These are phyloP conservation scores for Vombatus ursinus DNA, from an alignment of 2,113 vertebrate species.

Conservation along the genomic window DNA sequence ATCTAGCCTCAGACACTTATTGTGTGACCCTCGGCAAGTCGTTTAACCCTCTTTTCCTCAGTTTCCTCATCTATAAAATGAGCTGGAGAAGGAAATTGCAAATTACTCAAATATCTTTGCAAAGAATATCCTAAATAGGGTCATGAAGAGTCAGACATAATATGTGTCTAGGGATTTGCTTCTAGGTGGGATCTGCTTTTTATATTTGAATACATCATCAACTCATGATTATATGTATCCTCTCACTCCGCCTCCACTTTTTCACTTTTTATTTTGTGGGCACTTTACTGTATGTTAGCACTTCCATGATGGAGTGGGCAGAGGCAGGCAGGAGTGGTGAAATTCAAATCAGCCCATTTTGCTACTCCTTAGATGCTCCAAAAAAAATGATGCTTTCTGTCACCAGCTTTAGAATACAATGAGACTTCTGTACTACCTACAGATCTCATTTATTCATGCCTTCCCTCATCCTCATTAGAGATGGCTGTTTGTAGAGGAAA, in stretches of 20 bases:
- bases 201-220: background rate
- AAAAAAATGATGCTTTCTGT: background rate
- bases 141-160: background rate
- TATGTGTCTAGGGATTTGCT: background rate
- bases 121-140: background rate
- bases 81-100: background rate
- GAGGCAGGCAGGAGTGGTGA: background rate
- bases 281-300: background rate
- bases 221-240: background rate
- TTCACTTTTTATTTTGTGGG: background rate
- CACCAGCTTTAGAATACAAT: slow-evolving; percentile 1
- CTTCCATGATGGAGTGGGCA: background rate
- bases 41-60: background rate
- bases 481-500: background rate
- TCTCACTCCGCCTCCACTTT: background rate
- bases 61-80: background rate
- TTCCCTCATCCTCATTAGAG: background rate
- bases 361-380: background rate
- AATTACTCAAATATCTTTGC: background rate
- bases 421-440: background rate
- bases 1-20: background rate
- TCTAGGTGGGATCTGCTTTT: background rate
- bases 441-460: background rate
- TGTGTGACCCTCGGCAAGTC: background rate
- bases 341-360: background rate